A percentile compares a stretch with the other conserved stretches of the same genome.
Conservation (phyloP, 1,140 invertebrate species). For the Neuroterus valhalla region DNA sequence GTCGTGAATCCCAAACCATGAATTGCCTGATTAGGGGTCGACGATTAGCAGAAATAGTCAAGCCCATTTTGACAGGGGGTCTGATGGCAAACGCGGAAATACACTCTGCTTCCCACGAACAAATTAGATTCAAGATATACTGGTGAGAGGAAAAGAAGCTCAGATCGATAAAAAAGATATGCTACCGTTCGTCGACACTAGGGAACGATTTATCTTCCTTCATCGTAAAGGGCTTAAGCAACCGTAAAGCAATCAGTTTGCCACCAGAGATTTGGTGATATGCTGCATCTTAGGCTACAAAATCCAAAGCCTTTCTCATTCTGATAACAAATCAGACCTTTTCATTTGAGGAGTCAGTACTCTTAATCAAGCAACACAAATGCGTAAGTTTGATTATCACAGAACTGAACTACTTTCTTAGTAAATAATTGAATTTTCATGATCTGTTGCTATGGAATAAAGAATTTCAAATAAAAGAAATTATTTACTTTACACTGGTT, state of each 20-base stretch:
- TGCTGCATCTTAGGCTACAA: conserved; percentile 2
- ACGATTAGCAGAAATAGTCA: too few relatives aligned
- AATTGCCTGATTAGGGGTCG: too few relatives aligned
- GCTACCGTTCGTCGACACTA: not conserved
- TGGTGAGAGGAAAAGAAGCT: not conserved
- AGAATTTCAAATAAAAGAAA: too few relatives aligned
- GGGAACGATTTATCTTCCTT: conserved; percentile 25
- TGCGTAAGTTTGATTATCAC: not conserved
- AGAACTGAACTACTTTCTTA: too few relatives aligned
- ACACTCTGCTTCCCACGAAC: not conserved
- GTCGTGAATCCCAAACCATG: too few relatives aligned
- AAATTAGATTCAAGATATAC: not conserved
- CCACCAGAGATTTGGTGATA: conserved; percentile 12
- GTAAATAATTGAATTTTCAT: too few relatives aligned
- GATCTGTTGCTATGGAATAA: too few relatives aligned
- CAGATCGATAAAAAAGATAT: conserved; percentile 7
- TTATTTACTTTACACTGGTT: too few relatives aligned
- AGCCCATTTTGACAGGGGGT: not conserved
- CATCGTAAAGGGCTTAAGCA: conserved; percentile 21
- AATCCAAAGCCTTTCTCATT: not conserved
- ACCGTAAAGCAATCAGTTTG: conserved; percentile 17
- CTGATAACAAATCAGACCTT: not conserved
- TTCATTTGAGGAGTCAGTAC: not conserved
- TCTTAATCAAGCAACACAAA: not conserved
- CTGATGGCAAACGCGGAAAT: not conserved